These are phyloP conservation scores for Notocelia uddmanniana DNA, from an alignment of 2,888 invertebrate species.

Conservation along the genomic window DNA sequence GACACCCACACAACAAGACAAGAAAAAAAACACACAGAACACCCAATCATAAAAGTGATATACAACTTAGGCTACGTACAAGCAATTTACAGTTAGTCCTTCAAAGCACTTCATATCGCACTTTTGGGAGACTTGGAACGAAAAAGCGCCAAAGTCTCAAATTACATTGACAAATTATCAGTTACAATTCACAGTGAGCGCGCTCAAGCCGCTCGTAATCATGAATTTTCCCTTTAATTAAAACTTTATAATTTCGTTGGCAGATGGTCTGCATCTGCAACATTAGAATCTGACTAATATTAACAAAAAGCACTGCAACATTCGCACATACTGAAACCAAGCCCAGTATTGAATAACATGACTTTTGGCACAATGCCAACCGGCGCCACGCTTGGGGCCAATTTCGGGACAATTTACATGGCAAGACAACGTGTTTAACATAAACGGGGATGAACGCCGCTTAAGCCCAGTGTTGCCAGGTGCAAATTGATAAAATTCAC, in stretches of 20 bases:
- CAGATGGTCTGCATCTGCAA: neutral
- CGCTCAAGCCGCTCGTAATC: neutral
- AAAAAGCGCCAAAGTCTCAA: neutral
- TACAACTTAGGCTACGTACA: too few relatives aligned
- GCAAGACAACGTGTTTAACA: slow-evolving; percentile 44
- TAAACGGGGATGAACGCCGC: slow-evolving; percentile 42
- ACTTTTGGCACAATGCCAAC: slow-evolving; percentile 35
- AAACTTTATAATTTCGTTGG: neutral
- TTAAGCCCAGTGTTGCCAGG: slow-evolving; percentile 41
- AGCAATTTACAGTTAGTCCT: too few relatives aligned
- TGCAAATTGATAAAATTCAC: slow-evolving; percentile 39
- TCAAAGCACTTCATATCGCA: too few relatives aligned
- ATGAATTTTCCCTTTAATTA: neutral
- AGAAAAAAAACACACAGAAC: too few relatives aligned
- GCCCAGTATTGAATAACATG: slow-evolving; percentile 37
- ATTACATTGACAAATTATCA: neutral
- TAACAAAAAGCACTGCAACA: slow-evolving; percentile 7
- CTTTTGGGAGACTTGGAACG: neutral
- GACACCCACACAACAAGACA: too few relatives aligned
- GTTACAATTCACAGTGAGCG: too few relatives aligned
- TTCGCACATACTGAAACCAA: slow-evolving; percentile 11
- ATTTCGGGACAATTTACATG: slow-evolving; percentile 41
- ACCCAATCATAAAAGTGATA: too few relatives aligned
- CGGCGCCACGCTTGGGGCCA: slow-evolving; percentile 34
- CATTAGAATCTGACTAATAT: neutral